Conservation (phyloP, 1,140 invertebrate genomes). For the Andrena cerasifolii region DNA sequence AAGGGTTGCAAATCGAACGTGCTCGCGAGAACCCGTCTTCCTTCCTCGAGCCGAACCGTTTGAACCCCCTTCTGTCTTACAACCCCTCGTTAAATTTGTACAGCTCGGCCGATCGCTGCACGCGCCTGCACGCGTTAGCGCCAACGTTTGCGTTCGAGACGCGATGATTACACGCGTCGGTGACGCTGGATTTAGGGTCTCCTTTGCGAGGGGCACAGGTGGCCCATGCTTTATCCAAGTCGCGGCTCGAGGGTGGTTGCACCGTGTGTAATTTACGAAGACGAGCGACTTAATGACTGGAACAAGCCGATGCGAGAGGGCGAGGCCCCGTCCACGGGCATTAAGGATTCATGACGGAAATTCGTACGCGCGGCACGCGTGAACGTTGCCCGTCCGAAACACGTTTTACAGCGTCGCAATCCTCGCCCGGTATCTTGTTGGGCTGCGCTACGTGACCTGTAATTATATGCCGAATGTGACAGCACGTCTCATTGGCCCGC, state of each 20-base stretch:
- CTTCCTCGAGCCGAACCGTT: too few species aligned
- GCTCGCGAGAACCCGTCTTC: too few species aligned
- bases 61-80: neutral
- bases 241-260: neutral
- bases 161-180: neutral
- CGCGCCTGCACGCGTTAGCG: neutral
- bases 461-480: conserved; percentile 58
- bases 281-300: conserved; percentile 7
- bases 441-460: conserved; percentile 63
- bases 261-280: neutral
- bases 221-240: neutral
- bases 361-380: conserved; percentile 62
- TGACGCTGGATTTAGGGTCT: neutral
- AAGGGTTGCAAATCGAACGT: too few species aligned
- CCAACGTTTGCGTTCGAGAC: neutral
- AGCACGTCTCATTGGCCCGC: conserved; percentile 18
- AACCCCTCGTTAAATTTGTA: conserved; percentile 1
- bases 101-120: neutral
- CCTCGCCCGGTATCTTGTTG: conserved; percentile 48
- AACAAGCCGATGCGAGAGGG: neutral
- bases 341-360: conserved; percentile 59
- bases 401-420: conserved; percentile 60
- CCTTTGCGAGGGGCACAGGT: neutral
- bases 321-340: neutral
- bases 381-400: conserved; percentile 50